Conservation (phyloP, 2,888 invertebrate species). For the Drosophila robusta region DNA sequence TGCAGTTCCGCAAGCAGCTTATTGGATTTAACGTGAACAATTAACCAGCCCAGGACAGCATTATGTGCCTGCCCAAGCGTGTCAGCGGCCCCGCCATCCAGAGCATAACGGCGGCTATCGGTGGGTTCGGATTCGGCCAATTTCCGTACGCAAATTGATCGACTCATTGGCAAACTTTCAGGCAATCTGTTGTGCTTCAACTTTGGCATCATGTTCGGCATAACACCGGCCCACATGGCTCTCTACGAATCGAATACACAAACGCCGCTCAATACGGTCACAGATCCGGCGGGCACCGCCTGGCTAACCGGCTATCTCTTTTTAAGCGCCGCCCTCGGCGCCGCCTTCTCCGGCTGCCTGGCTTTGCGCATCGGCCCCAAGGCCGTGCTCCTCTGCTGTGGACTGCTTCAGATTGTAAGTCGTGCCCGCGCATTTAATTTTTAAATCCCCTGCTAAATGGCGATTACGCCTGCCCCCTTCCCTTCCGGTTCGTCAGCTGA, state of each 20-base stretch:
- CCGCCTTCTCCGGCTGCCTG: constrained; percentile 74
- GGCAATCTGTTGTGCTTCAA: constrained; percentile 82
- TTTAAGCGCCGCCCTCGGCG: constrained; percentile 76
- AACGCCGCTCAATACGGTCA: constrained; percentile 70
- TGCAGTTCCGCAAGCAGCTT: constrained; percentile 29
- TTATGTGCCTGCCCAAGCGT: constrained; percentile 75
- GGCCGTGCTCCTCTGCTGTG: constrained; percentile 71
- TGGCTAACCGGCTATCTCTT: constrained; percentile 77
- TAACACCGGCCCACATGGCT: constrained; percentile 78
- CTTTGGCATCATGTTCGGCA: constrained; percentile 82
- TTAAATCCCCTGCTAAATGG: too few relatives aligned
- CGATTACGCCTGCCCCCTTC: too few relatives aligned
- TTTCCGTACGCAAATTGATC: too few relatives aligned
- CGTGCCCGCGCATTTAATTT: background rate
- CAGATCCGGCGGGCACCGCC: constrained; percentile 68
- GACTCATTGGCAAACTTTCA: constrained; percentile 22
- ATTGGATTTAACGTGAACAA: constrained; percentile 1
- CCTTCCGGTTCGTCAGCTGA: too few relatives aligned
- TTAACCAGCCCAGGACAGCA: constrained; percentile 1
- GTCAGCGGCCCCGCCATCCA: constrained; percentile 71
- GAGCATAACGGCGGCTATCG: constrained; percentile 66
- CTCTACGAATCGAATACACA: constrained; percentile 71
- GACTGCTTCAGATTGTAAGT: constrained; percentile 83
- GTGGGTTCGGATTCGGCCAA: constrained; percentile 34
- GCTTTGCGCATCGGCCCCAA: constrained; percentile 78